Base-by-base conservation (phyloP, 2,888 invertebrate species). In the Troides aeacus region DNA sequence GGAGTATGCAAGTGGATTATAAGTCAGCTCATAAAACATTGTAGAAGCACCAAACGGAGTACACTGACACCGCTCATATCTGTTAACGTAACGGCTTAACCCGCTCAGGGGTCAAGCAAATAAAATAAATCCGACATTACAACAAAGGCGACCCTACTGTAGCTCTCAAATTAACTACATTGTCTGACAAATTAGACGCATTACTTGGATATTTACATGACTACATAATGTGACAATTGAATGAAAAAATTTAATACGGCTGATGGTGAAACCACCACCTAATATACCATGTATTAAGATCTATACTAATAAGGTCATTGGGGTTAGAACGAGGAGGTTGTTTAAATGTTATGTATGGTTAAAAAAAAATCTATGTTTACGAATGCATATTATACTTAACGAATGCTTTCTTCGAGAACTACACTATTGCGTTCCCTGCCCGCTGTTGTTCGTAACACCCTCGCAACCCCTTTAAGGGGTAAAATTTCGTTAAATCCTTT, bases 61-160 rank as follows among this genome's bases (percentile, higher is more conserved):
- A 30, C 30, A 12, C 10, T 15, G 15, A 50, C 50, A 18, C 17
- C 50, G 50, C 50, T 23, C 50, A 30, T 36, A 30, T 42, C 62
- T 42, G 62, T 53, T 64, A 61, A 62, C 65, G 24, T 69, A 62
- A 64, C 60, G 56, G 56, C 61, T 64, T 64, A 65, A 62, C 57
- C 62, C 62, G n/a, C 4, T 21, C 24, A 57, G 30, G 64, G 69
- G 57, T 69, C 65, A 62, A 65, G 21, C 57, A 57, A 65, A 69
- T 69, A 65, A 69, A 69, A 65, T 69, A 69, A 64, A 62, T 65
- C 61, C 24, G n/a, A 53, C 53, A 53, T 15, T 15, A 18, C 12
- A 36, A 57, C 60, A 50, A 50, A 50, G 50, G 5, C 39, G 36
- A 50, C 59, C 24, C 23, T 46, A 46, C 42, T 6, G 65, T 62